phyloP scores from a whole-genome alignment of 1,140 invertebrate genomes.

The Eupristina koningsbergeri region DNA sequence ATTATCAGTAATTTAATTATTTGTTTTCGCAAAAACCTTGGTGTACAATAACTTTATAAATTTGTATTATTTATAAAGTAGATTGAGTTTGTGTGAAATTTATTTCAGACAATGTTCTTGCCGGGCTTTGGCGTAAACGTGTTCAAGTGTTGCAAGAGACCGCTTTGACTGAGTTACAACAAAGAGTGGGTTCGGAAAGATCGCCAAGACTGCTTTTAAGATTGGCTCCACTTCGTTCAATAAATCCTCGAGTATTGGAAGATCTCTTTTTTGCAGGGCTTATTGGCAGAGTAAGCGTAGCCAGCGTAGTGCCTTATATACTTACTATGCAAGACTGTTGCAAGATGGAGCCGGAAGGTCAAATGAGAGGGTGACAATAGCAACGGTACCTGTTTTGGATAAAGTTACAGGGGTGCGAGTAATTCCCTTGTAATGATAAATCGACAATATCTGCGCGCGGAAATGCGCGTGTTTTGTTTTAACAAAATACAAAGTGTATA shows the following conservation, averaged over 20 bases:
- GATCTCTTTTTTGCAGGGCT: constrained; percentile 94
- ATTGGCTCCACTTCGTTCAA: constrained; percentile 83
- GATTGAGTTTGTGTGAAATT: neutral
- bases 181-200: constrained; percentile 76
- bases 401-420: neutral
- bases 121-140: constrained; percentile 69
- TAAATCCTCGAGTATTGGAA: constrained; percentile 87
- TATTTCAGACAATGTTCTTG: constrained; percentile 68
- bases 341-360: constrained; percentile 69
- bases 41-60: too few relatives aligned
- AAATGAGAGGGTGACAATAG: constrained; percentile 58
- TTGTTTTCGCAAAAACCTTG: too few relatives aligned
- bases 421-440: constrained; percentile 26
- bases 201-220: constrained; percentile 82
- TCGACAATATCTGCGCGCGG: constrained; percentile 38
- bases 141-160: constrained; percentile 83
- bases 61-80: too few relatives aligned
- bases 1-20: neutral
- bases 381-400: constrained; percentile 28
- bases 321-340: constrained; percentile 81
- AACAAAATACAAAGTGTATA: constrained; percentile 20
- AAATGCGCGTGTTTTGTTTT: constrained; percentile 23
- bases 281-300: constrained; percentile 93
- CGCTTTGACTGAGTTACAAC: constrained; percentile 80
- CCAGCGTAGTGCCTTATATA: constrained; percentile 93